Percentiles rank a stretch among this genome's conserved stretches.
These are phyloP conservation scores for Antedon mediterranea DNA, from an alignment of 53 echinoderm and acorn worm genomes.

Conservation along the genomic window DNA sequence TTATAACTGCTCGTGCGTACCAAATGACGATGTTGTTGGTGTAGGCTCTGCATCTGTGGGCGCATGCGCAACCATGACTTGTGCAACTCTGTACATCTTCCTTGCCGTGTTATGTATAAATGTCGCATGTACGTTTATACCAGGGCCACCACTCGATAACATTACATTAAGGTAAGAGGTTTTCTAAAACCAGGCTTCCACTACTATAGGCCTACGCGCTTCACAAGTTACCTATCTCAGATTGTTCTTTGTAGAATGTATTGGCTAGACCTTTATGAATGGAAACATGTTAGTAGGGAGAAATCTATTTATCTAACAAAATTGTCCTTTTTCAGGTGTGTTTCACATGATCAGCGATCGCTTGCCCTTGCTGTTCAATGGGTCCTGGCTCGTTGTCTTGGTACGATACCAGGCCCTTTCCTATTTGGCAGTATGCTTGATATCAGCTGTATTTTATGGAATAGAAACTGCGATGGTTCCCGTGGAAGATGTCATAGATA, in stretches of 20 bases:
- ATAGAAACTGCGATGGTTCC: slow-evolving; percentile 16
- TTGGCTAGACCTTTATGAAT: no score
- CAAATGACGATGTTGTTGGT: neutral
- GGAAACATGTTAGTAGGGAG: no score
- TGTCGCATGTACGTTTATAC: neutral
- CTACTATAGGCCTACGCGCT: no score
- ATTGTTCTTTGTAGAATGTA: no score
- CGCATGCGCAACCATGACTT: neutral
- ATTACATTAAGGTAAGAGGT: neutral
- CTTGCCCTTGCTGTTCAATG: neutral
- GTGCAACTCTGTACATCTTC: neutral
- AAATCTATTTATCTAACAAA: no score
- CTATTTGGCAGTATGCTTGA: slow-evolving; percentile 26
- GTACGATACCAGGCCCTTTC: slow-evolving; percentile 23
- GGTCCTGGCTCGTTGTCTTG: neutral
- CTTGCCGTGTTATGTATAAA: neutral
- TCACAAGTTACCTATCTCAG: no score
- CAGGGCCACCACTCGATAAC: neutral
- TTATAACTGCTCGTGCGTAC: neutral
- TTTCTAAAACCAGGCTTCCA: no score
- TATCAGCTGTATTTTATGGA: slow-evolving; percentile 28
- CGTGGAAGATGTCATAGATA: neutral
- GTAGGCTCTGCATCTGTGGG: neutral
- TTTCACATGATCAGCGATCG: neutral
- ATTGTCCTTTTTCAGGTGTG: neutral